Evolutionary conservation across 1,140 invertebrate genomes (phyloP).

Genomic region (Camponotus pennsylvanicus): DNA sequence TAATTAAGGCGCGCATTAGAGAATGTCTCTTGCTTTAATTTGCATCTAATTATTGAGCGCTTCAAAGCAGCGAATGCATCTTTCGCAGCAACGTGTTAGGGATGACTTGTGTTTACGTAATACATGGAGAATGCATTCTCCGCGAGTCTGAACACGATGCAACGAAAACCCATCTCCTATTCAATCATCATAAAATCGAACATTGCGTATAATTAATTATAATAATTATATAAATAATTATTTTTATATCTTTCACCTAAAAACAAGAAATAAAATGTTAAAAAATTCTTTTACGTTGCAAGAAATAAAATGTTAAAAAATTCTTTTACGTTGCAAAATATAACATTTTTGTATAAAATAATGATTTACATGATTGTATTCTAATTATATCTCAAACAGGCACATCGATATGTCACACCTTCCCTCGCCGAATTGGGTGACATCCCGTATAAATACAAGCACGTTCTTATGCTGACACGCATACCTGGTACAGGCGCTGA

Average conservation of each 20-base stretch:
- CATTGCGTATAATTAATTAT: neutral
- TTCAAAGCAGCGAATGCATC: neutral
- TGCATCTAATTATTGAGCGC: neutral
- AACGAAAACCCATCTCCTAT: slow-evolving; percentile 55
- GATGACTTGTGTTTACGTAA: slow-evolving; percentile 29
- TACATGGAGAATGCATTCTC: neutral
- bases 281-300: neutral
- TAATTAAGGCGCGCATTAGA: neutral
- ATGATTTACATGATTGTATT: neutral
- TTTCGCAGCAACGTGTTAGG: neutral
- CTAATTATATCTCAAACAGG: slow-evolving; percentile 52
- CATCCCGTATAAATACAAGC: slow-evolving; percentile 85
- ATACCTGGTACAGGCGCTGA: slow-evolving; percentile 90
- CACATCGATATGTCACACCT: slow-evolving; percentile 85
- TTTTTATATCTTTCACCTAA: neutral
- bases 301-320: neutral
- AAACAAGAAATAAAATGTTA: neutral
- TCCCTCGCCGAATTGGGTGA: slow-evolving; percentile 86
- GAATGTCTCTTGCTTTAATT: neutral
- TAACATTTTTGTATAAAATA: neutral
- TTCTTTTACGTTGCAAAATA: neutral
- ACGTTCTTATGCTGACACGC: slow-evolving; percentile 89
- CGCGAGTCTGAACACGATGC: neutral
- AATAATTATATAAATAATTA: neutral
- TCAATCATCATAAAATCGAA: neutral